Percentiles rank a stretch among this genome's conserved stretches.
Evolutionary conservation across 2,797 vertebrate genomes (phyloP).

Genomic region (Chaetophractus vellerosus): DNA sequence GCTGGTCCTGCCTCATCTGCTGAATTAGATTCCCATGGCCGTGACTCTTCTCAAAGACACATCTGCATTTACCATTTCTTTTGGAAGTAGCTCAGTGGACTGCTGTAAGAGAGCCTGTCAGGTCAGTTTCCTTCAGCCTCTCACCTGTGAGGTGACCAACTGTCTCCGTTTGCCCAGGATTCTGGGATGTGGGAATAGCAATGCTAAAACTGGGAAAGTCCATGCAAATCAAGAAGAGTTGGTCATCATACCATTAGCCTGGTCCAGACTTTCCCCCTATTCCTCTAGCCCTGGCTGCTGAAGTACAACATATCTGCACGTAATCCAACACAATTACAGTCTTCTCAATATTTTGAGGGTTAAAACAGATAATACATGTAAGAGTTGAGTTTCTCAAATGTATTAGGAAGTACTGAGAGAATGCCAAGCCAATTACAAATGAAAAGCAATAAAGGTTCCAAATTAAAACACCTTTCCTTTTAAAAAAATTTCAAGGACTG

Average conservation of each 20-base stretch:
- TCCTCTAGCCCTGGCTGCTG: not conserved
- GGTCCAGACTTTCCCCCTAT: not conserved
- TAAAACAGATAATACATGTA: not conserved
- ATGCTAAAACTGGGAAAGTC: too few species aligned
- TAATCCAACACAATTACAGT: not conserved
- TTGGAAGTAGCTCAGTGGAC: not conserved
- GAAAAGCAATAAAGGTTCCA: not conserved
- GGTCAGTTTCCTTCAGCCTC: not conserved
- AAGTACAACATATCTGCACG: not conserved
- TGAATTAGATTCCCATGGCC: not conserved
- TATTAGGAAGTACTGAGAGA: not conserved
- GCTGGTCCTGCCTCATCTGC: not conserved
- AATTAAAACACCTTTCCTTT: not conserved
- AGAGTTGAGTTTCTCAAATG: not conserved
- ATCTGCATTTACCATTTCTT: not conserved
- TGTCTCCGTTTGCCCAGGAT: not conserved
- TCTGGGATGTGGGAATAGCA: not conserved
- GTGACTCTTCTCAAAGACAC: not conserved
- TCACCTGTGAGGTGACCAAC: not conserved
- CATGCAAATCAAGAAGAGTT: not conserved
- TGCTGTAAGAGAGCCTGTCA: not conserved
- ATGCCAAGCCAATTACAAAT: not conserved
- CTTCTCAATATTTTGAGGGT: not conserved
- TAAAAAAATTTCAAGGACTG: not conserved
- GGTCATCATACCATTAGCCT: not conserved